phyloP scores from a whole-genome alignment of 2,888 invertebrate genomes.

The Melieria picta region DNA sequence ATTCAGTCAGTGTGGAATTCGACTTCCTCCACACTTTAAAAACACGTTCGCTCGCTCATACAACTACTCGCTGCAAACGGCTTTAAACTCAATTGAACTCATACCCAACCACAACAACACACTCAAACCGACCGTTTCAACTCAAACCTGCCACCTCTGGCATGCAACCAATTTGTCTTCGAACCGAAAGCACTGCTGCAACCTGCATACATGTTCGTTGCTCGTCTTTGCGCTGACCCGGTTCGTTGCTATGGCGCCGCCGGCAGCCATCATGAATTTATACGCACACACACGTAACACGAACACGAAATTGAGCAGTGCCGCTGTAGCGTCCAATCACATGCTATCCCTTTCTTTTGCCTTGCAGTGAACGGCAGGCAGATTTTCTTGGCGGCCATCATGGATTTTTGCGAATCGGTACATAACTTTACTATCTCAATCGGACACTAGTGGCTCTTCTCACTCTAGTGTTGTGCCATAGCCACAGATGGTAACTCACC shows the following conservation, averaged over 20 bases:
- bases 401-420: conserved; percentile 45
- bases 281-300: conserved; percentile 32
- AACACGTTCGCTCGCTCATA: no score
- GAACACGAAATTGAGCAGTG: conserved; percentile 46
- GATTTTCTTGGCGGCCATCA: conserved; percentile 42
- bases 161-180: neutral
- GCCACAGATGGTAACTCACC: conserved; percentile 31
- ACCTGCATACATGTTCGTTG: conserved; percentile 36
- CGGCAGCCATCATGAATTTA: conserved; percentile 49
- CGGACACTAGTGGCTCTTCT: conserved; percentile 21
- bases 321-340: neutral
- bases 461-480: neutral
- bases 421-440: neutral
- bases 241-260: conserved; percentile 41
- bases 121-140: no score
- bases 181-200: neutral
- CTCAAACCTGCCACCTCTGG: no score
- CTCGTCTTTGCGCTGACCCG: conserved; percentile 33
- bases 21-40: no score
- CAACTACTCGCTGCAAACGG: no score
- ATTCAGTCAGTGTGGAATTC: no score
- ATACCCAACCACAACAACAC: no score
- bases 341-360: conserved; percentile 24
- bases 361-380: fast-evolving
- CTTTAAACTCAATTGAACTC: no score